Evolutionary conservation across 2,888 invertebrate species (phyloP), one percentile per base, ranked within the genome.

Genomic region (Synergus laeviventris): DNA sequence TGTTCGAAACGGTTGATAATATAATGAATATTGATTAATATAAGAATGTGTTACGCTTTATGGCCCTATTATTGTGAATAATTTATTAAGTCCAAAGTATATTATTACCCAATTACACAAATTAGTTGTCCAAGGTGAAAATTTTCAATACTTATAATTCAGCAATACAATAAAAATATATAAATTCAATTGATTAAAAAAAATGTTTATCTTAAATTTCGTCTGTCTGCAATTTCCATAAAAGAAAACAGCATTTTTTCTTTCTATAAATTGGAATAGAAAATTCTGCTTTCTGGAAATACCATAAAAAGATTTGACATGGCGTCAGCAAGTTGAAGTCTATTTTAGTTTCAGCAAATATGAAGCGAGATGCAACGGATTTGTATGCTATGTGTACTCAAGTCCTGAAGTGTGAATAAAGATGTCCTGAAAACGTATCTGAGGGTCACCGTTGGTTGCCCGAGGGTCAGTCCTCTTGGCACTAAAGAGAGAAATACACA

Each of bases 271-370:
- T 24, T 24, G 5, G 14, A 21, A 59, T 21, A 59, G 12, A 24
- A 24, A 59, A 59, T 24, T 59, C 14, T 24, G 3, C 24, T 14
- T 14, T 18, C 4, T 1, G 5, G 5, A 59, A 18, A 14, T 59
- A 24, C 4, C 59, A 14, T 24, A 24, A 59, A 24, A 59, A 12
- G 59, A 24, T 21, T 59, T 5, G 1, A 31, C 0, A 49, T 45
- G 36, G 36, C 7, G 70, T 49, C 31, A n/a, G 21, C 12, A 36
- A 5, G 42, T n/a, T 54, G n/a, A 49, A 70, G 49, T 70, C 49
- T 70, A 31, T 70, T 66, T 54, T 4, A 70, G n/a, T 49, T 49
- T 18, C 49, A 31, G 36, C 70, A 70, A 70, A 70, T 49, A 70
- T 24, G 16, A 66, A 70, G 70, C n/a, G 49, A 31, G 11, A n/a